These are phyloP conservation scores for Danio choprae DNA, from an alignment of 2,797 vertebrate genomes.

Conservation along the genomic window DNA sequence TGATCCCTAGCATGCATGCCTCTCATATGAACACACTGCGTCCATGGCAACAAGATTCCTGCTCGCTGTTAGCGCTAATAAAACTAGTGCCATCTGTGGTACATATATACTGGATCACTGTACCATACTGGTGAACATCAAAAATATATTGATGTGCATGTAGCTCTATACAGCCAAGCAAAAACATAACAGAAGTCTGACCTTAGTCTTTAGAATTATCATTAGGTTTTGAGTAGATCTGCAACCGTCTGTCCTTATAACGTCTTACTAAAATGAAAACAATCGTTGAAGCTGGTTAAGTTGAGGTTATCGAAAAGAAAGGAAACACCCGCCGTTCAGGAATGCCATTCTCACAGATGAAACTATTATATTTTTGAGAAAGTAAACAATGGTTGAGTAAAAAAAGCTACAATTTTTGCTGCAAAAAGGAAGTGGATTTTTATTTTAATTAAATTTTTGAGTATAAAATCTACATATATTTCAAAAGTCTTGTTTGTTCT, in stretches of 20 bases:
- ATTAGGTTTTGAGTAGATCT: neutral
- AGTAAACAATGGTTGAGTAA: too few relatives aligned
- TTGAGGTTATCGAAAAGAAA: neutral
- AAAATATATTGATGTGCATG: neutral
- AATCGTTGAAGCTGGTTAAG: neutral
- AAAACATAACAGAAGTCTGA: neutral
- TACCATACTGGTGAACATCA: neutral
- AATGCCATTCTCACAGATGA: neutral
- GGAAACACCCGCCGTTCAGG: neutral
- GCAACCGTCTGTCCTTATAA: neutral
- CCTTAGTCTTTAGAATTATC: neutral
- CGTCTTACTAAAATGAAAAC: conserved; percentile 1
- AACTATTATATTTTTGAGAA: neutral
- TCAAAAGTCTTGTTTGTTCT: too few relatives aligned
- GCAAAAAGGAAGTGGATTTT: too few relatives aligned
- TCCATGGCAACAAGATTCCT: conserved; percentile 78
- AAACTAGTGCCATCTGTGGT: conserved; percentile 51
- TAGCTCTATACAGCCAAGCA: neutral
- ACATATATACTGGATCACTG: neutral
- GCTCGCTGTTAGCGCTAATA: conserved; percentile 41
- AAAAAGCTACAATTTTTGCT: too few relatives aligned
- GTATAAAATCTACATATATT: too few relatives aligned
- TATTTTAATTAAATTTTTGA: too few relatives aligned
- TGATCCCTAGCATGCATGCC: conserved; percentile 78
- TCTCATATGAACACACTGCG: conserved; percentile 75